Base-by-base conservation (phyloP, 37 sponge, comb jelly and placozoan species). In the Cliona cf. orientalis region DNA sequence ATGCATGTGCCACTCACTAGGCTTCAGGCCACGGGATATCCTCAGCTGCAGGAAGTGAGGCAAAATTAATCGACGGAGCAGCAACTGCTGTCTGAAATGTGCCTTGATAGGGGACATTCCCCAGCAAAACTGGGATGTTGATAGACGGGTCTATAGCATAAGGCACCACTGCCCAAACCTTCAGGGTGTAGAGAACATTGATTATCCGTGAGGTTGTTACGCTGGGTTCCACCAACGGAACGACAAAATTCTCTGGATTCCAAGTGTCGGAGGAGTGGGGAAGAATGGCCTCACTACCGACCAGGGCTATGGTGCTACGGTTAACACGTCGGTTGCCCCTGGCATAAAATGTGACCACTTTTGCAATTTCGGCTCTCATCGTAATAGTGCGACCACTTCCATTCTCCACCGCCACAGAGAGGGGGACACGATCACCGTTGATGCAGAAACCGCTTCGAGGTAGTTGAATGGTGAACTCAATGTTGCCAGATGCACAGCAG, bases 401-500 rank as follows among this genome's bases (percentile, higher is more conserved):
- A 58, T 89, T 89, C 46, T 83, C 89, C 31, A 83, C 63, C 11
- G 61, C 39, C 22, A 68, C 79, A 7, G 37, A 72, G 40, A 89
- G 39, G 6, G 77, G 79, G 42, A 89, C 77, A 21, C 39, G 26
- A 41, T 89, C 89, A 38, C 82, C 79, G n/a, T 35, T 2, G 23
- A 81, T 81, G 37, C 93, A 92, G 65, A 71, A 92, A 23, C 85
- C 93, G 29, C 45, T 71, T 22, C 89, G 79, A 17, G 85, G 68
- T 11, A 75, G 62, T 28, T 58, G 26, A 22, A 71, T 89, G 22
- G 65, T 79, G 33, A 92, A 60, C 2, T 59, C 33, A 19, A 92
- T 78, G 33, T 87, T 85, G 3, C 86, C 86, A 42, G 93, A 89
- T 3, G 79, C 69, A 73, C 93, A 92, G 81, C 93, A 92, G 17